These are phyloP conservation scores for Hydractinia symbiolongicarpus DNA, from an alignment of 30 jellyfish, hydroid and myxozoan genomes.

Conservation along the genomic window DNA sequence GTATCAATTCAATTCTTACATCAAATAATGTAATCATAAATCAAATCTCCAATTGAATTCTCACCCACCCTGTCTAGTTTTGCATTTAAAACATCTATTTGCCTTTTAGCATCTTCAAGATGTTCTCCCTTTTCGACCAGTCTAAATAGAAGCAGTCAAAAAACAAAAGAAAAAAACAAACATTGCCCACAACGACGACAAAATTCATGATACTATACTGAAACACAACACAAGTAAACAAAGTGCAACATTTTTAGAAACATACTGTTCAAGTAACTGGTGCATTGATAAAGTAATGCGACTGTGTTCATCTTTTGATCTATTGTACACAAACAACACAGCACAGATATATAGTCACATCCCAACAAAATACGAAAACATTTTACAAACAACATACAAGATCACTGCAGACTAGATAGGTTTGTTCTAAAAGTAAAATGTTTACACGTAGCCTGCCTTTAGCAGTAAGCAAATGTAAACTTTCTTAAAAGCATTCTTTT, in stretches of 20 bases:
- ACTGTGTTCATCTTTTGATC: conserved; percentile 16
- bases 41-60: no score
- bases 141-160: neutral
- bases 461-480: no score
- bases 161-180: neutral
- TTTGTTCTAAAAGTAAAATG: no score
- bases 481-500: no score
- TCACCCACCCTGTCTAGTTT: conserved; percentile 17
- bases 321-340: neutral
- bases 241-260: neutral
- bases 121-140: conserved; percentile 9
- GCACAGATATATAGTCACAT: no score
- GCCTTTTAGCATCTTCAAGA: conserved; percentile 6
- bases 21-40: no score
- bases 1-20: no score
- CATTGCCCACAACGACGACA: neutral
- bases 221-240: neutral
- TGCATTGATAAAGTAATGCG: conserved; percentile 7
- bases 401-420: no score
- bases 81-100: neutral
- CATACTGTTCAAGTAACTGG: conserved; percentile 15
- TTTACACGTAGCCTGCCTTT: no score
- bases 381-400: no score
- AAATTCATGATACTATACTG: neutral
- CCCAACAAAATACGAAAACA: no score